phyloP scores from a whole-genome alignment of 2,797 vertebrate genomes.

The Coranthus polyacanthus region DNA sequence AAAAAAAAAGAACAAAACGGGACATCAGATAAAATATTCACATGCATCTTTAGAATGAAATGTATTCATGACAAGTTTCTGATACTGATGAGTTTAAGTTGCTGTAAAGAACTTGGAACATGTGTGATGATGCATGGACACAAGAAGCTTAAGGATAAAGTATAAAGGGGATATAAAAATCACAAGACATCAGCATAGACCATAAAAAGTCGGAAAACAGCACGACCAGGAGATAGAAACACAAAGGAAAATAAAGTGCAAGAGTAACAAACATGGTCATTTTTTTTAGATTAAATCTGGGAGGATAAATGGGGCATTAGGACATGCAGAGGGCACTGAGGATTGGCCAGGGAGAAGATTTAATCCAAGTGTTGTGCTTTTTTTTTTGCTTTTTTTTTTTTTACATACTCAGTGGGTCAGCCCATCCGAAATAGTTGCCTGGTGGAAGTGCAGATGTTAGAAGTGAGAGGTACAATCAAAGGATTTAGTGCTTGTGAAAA shows the following conservation, averaged over 20 bases:
- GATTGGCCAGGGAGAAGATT: slow-evolving; percentile 72
- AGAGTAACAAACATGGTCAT: background rate
- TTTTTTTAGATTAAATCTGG: slow-evolving; percentile 19
- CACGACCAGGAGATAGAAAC: slow-evolving; percentile 17
- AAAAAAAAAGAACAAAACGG: no score
- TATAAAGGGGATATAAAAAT: slow-evolving; percentile 2
- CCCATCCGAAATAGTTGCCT: slow-evolving; percentile 99
- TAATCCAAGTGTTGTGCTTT: slow-evolving; percentile 53
- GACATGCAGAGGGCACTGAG: slow-evolving; percentile 80
- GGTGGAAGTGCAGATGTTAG: slow-evolving; percentile 87
- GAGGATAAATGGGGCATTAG: slow-evolving; percentile 47
- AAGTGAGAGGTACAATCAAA: slow-evolving; percentile 79
- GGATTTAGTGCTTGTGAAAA: slow-evolving; percentile 30
- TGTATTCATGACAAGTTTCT: no score
- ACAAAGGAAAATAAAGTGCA: slow-evolving; percentile 57
- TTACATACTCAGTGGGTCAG: slow-evolving; percentile 96
- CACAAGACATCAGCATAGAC: slow-evolving; percentile 20
- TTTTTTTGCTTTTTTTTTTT: slow-evolving; percentile 16
- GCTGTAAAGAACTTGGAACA: background rate
- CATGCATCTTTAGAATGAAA: no score
- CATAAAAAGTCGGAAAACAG: background rate
- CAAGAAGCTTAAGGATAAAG: background rate
- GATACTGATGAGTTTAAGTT: background rate
- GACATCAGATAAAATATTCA: no score
- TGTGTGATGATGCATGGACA: no score